Percentiles rank a stretch among this genome's conserved stretches.
These are phyloP conservation scores for Julus scanicus DNA, from an alignment of 2,888 invertebrate species.

Conservation along the genomic window DNA sequence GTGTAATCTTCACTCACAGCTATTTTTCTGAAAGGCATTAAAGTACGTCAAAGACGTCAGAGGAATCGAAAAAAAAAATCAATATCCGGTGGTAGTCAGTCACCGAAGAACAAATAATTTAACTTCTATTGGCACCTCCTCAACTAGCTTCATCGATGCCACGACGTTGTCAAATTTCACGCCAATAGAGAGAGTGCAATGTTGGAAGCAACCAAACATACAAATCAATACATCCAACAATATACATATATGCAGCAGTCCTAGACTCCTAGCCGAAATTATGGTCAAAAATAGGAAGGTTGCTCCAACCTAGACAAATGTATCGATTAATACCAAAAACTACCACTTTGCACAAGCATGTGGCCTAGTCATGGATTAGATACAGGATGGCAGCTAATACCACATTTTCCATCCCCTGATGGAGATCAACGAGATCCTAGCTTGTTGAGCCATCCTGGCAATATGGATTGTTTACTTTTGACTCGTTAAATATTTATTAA, in stretches of 20 bases:
- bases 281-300: constrained; percentile 24
- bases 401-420: neutral
- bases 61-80: neutral
- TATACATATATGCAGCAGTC: neutral
- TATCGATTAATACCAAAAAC: constrained; percentile 44
- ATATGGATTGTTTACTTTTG: no score
- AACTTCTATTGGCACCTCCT: constrained; percentile 31
- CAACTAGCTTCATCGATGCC: neutral
- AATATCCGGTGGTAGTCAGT: constrained; percentile 31
- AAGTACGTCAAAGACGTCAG: constrained; percentile 15
- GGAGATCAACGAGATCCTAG: no score
- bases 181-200: neutral
- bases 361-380: neutral
- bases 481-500: no score
- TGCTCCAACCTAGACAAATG: constrained; percentile 31
- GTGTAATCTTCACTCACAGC: constrained; percentile 1
- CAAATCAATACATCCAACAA: constrained; percentile 43
- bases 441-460: no score
- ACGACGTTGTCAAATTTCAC: constrained; percentile 40
- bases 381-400: neutral
- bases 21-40: constrained; percentile 36
- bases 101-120: constrained; percentile 43
- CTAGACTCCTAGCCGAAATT: neutral
- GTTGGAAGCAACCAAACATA: constrained; percentile 26
- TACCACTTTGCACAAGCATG: neutral